These are phyloP conservation scores for Madoqua kirkii DNA, from an alignment of 2,113 vertebrate species.

Conservation along the genomic window DNA sequence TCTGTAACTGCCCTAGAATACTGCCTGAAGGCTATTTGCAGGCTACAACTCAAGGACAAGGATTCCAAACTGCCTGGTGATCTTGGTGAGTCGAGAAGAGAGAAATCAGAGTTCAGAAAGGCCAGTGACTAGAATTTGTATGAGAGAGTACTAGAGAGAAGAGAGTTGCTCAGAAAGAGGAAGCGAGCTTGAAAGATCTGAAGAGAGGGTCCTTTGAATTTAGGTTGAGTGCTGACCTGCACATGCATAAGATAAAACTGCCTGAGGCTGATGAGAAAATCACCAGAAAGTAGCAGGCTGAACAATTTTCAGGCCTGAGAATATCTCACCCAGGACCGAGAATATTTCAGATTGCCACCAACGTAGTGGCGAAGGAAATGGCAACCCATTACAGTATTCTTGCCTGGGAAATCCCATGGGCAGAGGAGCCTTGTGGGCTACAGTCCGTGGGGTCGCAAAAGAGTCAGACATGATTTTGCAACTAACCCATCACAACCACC, in stretches of 20 bases:
- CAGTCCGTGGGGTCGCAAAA: neutral
- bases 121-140: neutral
- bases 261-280: neutral
- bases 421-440: neutral
- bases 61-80: neutral
- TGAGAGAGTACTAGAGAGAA: neutral
- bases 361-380: neutral
- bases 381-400: neutral
- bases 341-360: neutral
- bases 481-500: neutral
- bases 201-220: neutral
- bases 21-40: neutral
- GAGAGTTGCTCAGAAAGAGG: neutral
- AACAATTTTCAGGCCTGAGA: neutral
- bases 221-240: neutral
- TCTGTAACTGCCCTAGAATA: neutral
- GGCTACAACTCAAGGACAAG: neutral
- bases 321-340: neutral
- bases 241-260: neutral
- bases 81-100: neutral
- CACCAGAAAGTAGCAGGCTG: neutral
- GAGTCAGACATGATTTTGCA: neutral
- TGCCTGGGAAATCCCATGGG: neutral
- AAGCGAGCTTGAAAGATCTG: neutral
- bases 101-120: neutral